phyloP scores from a whole-genome alignment of 2,113 vertebrate genomes.

The Syrrhaptes paradoxus region DNA sequence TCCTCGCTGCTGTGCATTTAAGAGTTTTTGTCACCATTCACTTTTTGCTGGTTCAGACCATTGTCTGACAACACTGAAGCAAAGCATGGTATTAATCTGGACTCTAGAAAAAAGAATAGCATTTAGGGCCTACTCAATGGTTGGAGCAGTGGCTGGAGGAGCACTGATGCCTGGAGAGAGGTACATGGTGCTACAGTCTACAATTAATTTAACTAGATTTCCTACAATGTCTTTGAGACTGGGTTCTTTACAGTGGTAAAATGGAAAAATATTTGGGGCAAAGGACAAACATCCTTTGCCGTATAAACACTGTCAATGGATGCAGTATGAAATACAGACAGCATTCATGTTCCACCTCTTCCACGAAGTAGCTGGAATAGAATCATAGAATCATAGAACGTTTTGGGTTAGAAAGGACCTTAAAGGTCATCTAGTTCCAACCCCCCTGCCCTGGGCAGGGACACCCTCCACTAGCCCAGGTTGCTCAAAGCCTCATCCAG shows the following conservation, averaged over 20 bases:
- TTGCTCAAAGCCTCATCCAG: no score
- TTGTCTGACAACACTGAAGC: background rate
- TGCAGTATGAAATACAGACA: background rate
- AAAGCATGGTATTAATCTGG: background rate
- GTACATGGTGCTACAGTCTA: background rate
- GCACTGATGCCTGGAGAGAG: background rate
- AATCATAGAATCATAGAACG: no score
- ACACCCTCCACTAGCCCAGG: no score
- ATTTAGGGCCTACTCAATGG: background rate
- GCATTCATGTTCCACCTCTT: background rate
- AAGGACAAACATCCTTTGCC: background rate
- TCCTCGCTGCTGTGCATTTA: accelerated
- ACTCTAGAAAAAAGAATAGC: background rate
- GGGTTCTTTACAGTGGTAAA: background rate
- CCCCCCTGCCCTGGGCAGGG: no score
- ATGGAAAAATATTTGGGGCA: background rate
- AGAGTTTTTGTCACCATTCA: background rate
- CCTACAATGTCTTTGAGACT: background rate
- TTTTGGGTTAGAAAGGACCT: no score
- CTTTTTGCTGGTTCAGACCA: background rate
- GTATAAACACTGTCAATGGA: background rate
- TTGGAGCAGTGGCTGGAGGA: background rate
- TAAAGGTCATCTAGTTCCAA: no score
- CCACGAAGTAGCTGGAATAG: background rate
- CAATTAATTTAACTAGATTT: background rate